These are phyloP conservation scores for Dromaius novaehollandiae DNA, from an alignment of 2,113 vertebrate genomes.

Conservation along the genomic window DNA sequence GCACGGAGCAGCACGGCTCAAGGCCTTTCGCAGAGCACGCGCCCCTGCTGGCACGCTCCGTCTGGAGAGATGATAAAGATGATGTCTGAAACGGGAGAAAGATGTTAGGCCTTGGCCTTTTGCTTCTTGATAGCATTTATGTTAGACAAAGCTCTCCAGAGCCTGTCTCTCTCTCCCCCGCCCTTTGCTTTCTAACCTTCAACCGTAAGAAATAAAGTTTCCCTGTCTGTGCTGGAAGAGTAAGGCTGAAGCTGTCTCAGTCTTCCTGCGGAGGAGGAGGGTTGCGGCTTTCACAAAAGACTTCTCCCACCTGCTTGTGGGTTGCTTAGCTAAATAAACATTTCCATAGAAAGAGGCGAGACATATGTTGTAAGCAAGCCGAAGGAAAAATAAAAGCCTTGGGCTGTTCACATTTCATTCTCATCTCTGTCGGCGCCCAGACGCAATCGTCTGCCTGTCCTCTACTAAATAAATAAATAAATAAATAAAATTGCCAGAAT, in stretches of 20 bases:
- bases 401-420: not conserved
- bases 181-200: not conserved
- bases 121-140: not conserved
- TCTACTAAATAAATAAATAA: not conserved
- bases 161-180: not conserved
- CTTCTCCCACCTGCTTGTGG: slow-evolving; percentile 5
- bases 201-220: not conserved
- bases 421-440: not conserved
- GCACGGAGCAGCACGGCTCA: not conserved
- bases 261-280: not conserved
- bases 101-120: not conserved
- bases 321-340: not conserved
- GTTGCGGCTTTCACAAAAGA: not conserved
- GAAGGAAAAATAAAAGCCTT: not conserved
- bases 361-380: not conserved
- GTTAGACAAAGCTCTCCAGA: not conserved
- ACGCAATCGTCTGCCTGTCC: not conserved
- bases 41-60: not conserved
- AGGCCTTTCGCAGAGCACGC: not conserved
- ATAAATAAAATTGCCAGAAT: not conserved
- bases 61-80: not conserved
- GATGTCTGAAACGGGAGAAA: not conserved
- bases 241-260: not conserved
- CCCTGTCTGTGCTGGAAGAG: not conserved
- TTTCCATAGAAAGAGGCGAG: not conserved